Conservation (phyloP, 2,113 vertebrate genomes). For the Ageneiosus marmoratus region DNA sequence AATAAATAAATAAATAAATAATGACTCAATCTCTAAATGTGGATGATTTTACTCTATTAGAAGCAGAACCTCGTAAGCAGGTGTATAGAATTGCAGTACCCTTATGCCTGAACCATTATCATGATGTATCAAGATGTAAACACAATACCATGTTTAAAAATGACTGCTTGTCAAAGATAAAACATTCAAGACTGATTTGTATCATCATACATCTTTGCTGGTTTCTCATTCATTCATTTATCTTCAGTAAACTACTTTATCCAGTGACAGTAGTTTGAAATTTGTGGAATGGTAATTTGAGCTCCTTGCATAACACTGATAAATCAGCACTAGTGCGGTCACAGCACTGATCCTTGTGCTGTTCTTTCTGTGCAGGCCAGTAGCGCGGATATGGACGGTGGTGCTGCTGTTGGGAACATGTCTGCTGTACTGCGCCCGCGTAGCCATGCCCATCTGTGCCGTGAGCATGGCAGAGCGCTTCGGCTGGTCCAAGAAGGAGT, state of each 20-base stretch:
- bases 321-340: background rate
- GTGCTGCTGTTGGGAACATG: slow-evolving; percentile 89
- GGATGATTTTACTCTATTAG: too few species aligned
- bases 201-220: background rate
- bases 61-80: too few species aligned
- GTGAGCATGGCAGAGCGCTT: slow-evolving; percentile 85
- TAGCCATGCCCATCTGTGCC: slow-evolving; percentile 86
- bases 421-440: slow-evolving; percentile 88
- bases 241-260: background rate
- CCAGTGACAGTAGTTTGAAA: too few species aligned
- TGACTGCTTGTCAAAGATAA: background rate
- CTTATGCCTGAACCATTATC: background rate
- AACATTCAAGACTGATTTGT: background rate
- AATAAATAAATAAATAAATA: too few species aligned
- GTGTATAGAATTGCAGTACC: too few species aligned
- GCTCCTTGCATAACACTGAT: background rate
- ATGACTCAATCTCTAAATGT: too few species aligned
- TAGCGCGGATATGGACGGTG: slow-evolving; percentile 82
- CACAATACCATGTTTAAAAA: background rate
- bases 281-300: background rate
- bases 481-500: slow-evolving; percentile 89
- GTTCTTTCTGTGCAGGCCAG: slow-evolving; percentile 69
- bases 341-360: background rate
- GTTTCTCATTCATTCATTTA: background rate
- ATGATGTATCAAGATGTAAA: background rate